phyloP scores from a whole-genome alignment of 2,888 invertebrate genomes.

The Agriotes lineatus region DNA sequence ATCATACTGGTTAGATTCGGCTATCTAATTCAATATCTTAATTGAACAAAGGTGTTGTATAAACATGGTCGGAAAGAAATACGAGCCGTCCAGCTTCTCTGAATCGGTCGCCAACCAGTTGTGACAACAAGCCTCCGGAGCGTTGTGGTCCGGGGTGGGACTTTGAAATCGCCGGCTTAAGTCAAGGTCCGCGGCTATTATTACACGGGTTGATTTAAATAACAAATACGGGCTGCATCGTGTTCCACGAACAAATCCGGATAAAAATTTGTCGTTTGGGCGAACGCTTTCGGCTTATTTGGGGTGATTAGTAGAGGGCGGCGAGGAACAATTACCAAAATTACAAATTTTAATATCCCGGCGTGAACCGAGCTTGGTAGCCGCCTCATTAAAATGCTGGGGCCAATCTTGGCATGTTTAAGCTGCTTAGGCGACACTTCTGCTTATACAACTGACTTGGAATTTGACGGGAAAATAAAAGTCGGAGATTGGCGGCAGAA shows the following conservation, averaged over 20 bases:
- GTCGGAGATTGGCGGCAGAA: background rate
- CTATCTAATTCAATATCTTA: conserved; percentile 63
- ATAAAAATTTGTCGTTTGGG: conserved; percentile 26
- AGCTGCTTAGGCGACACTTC: conserved; percentile 38
- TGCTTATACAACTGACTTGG: conserved; percentile 33
- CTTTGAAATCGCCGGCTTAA: conserved; percentile 11
- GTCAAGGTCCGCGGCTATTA: conserved; percentile 43
- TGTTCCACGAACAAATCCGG: conserved; percentile 46
- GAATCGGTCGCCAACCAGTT: conserved; percentile 33
- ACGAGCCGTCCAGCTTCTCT: conserved; percentile 28
- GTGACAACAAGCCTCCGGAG: conserved; percentile 48
- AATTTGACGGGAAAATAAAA: conserved; percentile 33
- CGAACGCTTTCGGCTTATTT: no score
- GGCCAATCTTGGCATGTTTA: conserved; percentile 28
- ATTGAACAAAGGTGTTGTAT: conserved; percentile 63
- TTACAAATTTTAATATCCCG: conserved; percentile 19
- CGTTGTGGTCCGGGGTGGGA: conserved; percentile 35
- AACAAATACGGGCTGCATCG: conserved; percentile 56
- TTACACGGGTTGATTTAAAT: conserved; percentile 55
- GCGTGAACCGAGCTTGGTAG: conserved; percentile 13
- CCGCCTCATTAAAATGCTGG: conserved; percentile 36
- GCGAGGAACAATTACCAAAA: no score
- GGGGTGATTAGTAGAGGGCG: no score
- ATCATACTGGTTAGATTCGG: conserved; percentile 54
- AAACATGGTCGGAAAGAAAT: conserved; percentile 54